A percentile compares a stretch with the other conserved stretches of the same genome.
Evolutionary conservation across 2,888 invertebrate genomes (phyloP).

Genomic region (Brenthis hecate): DNA sequence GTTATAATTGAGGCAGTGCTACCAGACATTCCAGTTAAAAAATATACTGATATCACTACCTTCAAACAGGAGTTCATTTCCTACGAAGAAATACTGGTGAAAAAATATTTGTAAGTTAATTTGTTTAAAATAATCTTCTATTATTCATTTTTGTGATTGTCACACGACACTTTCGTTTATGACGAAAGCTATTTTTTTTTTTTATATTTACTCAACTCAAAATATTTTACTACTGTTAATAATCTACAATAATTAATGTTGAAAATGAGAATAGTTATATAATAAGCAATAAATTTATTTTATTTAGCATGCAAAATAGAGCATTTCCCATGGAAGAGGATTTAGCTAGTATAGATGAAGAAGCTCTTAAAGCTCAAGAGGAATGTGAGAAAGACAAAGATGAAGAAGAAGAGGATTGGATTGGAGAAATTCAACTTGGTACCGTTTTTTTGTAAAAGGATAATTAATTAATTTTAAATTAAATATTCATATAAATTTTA

Average conservation of each 20-base stretch:
- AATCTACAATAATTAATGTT: not conserved
- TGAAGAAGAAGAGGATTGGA: conserved; percentile 75
- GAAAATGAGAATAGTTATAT: too few relatives aligned
- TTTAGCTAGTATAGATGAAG: conserved; percentile 75
- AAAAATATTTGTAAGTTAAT: conserved; percentile 70
- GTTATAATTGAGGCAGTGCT: conserved; percentile 69
- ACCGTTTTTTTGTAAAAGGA: conserved; percentile 29
- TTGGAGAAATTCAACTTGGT: conserved; percentile 85
- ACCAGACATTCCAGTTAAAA: conserved; percentile 53
- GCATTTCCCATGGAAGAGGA: conserved; percentile 76
- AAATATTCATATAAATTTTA: not conserved
- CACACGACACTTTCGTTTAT: too few relatives aligned
- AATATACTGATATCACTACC: conserved; percentile 66
- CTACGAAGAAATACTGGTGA: conserved; percentile 64
- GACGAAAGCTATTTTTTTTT: too few relatives aligned
- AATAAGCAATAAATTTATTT: not conserved
- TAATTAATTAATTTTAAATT: not conserved
- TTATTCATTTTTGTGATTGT: too few relatives aligned
- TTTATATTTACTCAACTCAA: too few relatives aligned
- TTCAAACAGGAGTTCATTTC: conserved; percentile 68
- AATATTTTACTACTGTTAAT: not conserved
- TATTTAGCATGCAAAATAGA: conserved; percentile 64
- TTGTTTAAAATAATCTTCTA: not conserved
- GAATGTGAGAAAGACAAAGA: conserved; percentile 63
- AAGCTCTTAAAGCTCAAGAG: conserved; percentile 77